Percentiles rank a stretch among this genome's conserved stretches.
Conservation (phyloP, 2,113 vertebrate species). For the Typhlomys cinereus region DNA sequence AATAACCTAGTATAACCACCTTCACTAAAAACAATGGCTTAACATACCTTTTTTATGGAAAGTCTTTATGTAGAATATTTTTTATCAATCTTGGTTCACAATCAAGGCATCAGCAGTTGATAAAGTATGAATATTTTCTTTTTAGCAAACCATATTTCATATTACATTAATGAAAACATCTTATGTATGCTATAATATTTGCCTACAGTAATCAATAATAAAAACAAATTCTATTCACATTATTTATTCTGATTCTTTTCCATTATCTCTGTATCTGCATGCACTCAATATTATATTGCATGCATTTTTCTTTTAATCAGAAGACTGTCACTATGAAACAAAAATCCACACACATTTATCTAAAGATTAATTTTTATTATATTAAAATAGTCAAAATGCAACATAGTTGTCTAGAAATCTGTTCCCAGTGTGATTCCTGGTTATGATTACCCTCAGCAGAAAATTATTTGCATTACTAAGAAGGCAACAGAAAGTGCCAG, state of each 20-base stretch:
- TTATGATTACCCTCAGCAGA: background rate
- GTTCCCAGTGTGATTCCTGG: background rate
- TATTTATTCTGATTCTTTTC: constrained; percentile 14
- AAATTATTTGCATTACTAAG: background rate
- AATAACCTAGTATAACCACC: background rate
- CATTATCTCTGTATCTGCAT: background rate
- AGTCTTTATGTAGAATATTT: background rate
- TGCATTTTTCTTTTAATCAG: background rate
- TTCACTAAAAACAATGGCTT: background rate
- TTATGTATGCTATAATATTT: background rate
- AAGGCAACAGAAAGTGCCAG: background rate
- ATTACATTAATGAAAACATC: constrained; percentile 9
- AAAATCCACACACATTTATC: background rate
- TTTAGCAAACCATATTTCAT: background rate
- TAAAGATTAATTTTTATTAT: background rate
- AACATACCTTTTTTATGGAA: constrained; percentile 2
- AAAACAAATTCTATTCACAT: background rate
- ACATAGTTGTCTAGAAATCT: background rate
- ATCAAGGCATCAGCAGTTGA: background rate
- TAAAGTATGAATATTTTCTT: constrained; percentile 1
- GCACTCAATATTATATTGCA: background rate
- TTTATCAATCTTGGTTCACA: background rate
- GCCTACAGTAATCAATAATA: constrained; percentile 10
- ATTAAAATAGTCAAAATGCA: background rate
- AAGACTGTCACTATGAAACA: background rate